A percentile compares a stretch with the other conserved stretches of the same genome.
phyloP scores from a whole-genome alignment of 2,888 invertebrate genomes.

The Phyllotreta cruciferae region DNA sequence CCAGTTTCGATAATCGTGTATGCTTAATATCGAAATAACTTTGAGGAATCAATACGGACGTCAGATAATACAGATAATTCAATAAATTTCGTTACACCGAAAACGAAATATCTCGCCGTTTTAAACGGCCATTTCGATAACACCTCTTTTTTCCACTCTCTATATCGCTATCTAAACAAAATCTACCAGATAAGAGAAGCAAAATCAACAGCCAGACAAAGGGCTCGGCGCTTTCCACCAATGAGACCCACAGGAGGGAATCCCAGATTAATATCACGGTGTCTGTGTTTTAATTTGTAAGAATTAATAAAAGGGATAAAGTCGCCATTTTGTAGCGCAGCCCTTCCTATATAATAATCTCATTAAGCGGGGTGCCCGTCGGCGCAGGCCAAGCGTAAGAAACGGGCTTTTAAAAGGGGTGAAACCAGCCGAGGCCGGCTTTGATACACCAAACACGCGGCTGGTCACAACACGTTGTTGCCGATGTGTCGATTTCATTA shows the following conservation, averaged over 20 bases:
- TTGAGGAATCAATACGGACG: not conserved
- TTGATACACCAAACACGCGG: slow-evolving; percentile 38
- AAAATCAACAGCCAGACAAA: slow-evolving; percentile 22
- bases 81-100: not conserved
- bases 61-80: not conserved
- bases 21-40: too few species aligned
- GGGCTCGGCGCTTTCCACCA: slow-evolving; percentile 20
- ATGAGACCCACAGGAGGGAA: slow-evolving; percentile 30
- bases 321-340: slow-evolving; percentile 59
- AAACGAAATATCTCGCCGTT: too few species aligned
- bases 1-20: slow-evolving; percentile 37
- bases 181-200: slow-evolving; percentile 22
- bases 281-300: slow-evolving; percentile 50
- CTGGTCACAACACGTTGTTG: slow-evolving; percentile 31
- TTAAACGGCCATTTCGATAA: too few species aligned
- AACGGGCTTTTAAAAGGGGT: slow-evolving; percentile 52
- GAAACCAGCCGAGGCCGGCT: slow-evolving; percentile 43
- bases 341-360: slow-evolving; percentile 61
- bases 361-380: slow-evolving; percentile 61
- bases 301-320: slow-evolving; percentile 50
- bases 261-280: slow-evolving; percentile 45
- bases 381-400: slow-evolving; percentile 58
- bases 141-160: too few species aligned
- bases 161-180: slow-evolving; percentile 15
- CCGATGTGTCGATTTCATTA: not conserved